phyloP scores from a whole-genome alignment of 2,797 vertebrate species.

The Xerus rutilus region DNA sequence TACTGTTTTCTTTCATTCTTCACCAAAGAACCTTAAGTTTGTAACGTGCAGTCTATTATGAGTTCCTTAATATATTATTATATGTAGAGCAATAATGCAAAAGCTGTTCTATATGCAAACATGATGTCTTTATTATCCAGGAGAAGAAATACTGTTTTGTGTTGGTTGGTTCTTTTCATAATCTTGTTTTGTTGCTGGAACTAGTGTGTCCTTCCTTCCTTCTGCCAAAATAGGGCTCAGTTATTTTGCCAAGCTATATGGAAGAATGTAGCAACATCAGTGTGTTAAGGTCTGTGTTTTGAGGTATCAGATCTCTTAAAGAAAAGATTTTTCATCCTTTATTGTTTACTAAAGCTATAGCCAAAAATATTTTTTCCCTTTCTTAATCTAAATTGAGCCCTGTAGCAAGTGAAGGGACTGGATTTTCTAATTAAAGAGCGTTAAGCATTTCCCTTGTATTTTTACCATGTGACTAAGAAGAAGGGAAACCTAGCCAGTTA shows the following conservation, averaged over 20 bases:
- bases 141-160: constrained; percentile 77
- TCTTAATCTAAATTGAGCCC: constrained; percentile 84
- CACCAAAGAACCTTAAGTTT: constrained; percentile 94
- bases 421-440: constrained; percentile 83
- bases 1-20: constrained; percentile 91
- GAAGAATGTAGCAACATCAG: constrained; percentile 36
- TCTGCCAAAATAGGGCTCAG: constrained; percentile 83
- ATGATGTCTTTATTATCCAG: constrained; percentile 88
- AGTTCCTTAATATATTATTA: constrained; percentile 90
- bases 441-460: constrained; percentile 86
- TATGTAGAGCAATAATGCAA: constrained; percentile 92
- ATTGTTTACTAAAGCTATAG: constrained; percentile 88
- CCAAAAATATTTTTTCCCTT: constrained; percentile 87
- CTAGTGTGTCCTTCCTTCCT: constrained; percentile 84
- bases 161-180: constrained; percentile 83
- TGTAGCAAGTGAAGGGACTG: constrained; percentile 85
- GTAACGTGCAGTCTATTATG: constrained; percentile 91
- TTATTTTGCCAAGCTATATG: constrained; percentile 83
- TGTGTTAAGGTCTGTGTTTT: constrained; percentile 57
- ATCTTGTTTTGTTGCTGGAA: constrained; percentile 84
- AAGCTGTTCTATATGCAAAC: constrained; percentile 92
- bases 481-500: constrained; percentile 83
- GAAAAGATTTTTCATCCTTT: constrained; percentile 82
- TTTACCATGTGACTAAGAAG: constrained; percentile 90
- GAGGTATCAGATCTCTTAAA: constrained; percentile 76